Evolutionary conservation across 2,888 invertebrate species (phyloP).

Genomic region (Ochlodes sylvanus): DNA sequence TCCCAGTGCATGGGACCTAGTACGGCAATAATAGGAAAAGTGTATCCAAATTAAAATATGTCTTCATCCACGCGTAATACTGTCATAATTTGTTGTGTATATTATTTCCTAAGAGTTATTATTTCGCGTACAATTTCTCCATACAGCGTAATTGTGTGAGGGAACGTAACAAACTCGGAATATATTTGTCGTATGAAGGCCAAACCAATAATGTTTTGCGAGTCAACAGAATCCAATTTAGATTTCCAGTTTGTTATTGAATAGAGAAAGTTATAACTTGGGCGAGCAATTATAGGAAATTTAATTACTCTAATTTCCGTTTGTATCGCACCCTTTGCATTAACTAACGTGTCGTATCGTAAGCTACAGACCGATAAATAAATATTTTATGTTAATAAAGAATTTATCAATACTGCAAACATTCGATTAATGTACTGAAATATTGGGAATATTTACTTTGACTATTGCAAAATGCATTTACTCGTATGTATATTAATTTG

Average conservation of each 20-base stretch:
- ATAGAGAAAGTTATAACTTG: slow-evolving; percentile 29
- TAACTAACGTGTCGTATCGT: not conserved
- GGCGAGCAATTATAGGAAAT: slow-evolving; percentile 22
- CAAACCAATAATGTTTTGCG: slow-evolving; percentile 26
- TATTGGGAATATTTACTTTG: no score
- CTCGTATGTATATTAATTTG: no score
- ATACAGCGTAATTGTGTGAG: slow-evolving; percentile 1
- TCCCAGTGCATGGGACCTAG: slow-evolving; percentile 3
- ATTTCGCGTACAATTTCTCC: not conserved
- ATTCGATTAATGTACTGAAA: no score
- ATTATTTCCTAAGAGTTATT: not conserved
- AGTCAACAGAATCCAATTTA: slow-evolving; percentile 30
- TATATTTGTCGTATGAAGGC: slow-evolving; percentile 19
- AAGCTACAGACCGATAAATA: not conserved
- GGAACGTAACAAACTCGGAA: slow-evolving; percentile 12
- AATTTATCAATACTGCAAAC: no score
- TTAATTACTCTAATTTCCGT: slow-evolving; percentile 30
- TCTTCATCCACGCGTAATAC: not conserved
- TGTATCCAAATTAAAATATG: slow-evolving; percentile 3
- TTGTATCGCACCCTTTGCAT: slow-evolving; percentile 9
- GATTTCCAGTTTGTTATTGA: slow-evolving; percentile 21
- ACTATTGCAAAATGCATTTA: no score
- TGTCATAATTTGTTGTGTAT: not conserved
- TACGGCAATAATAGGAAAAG: slow-evolving; percentile 16
- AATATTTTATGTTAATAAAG: no score